Percentiles rank a stretch among this genome's conserved stretches.
Conservation (phyloP, 2,797 vertebrate genomes). For the Poecilia picta region DNA sequence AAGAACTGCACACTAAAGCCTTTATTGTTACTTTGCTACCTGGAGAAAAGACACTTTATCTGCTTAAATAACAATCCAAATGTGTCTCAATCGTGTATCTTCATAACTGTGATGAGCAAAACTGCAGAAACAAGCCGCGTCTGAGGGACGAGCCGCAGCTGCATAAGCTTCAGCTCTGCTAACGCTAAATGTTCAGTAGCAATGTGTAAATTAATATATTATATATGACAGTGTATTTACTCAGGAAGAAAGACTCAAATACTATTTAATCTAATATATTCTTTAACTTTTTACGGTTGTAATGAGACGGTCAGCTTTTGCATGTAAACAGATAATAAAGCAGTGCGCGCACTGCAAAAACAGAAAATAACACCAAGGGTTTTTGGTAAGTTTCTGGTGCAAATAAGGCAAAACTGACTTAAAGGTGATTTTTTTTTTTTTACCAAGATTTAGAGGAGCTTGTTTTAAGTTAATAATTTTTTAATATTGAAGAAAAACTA, state of each 20-base stretch:
- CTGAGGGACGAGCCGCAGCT: slow-evolving; percentile 18
- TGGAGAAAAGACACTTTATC: neutral
- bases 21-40: neutral
- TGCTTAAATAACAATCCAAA: neutral
- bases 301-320: slow-evolving; percentile 19
- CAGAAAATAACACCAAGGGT: no score
- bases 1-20: neutral
- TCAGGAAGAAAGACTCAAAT: slow-evolving; percentile 48
- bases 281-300: slow-evolving; percentile 1
- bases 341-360: slow-evolving; percentile 42
- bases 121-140: slow-evolving; percentile 8
- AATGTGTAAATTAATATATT: slow-evolving; percentile 8
- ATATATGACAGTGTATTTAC: slow-evolving; percentile 25
- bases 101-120: neutral
- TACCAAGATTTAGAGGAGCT: no score
- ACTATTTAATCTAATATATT: slow-evolving; percentile 28
- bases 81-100: neutral
- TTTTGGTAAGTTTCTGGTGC: no score
- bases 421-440: no score
- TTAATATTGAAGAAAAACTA: no score
- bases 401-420: no score
- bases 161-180: slow-evolving; percentile 11
- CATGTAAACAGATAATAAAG: slow-evolving; percentile 55
- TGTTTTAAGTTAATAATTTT: no score
- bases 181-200: slow-evolving; percentile 3